phyloP scores from a whole-genome alignment of 2,113 vertebrate genomes.

The Xiphophorus hellerii region DNA sequence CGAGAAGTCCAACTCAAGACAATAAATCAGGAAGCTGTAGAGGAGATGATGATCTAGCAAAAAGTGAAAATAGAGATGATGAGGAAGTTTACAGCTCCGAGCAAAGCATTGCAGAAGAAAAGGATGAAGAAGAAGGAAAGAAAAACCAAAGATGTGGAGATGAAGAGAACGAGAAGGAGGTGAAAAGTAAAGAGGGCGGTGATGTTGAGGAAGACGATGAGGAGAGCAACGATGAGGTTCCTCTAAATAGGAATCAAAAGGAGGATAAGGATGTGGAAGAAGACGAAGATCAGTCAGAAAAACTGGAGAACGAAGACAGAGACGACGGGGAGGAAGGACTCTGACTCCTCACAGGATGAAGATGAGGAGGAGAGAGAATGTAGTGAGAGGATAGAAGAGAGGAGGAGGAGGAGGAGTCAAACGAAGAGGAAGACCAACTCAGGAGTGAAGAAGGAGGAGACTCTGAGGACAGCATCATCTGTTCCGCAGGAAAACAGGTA shows the following conservation, averaged over 20 bases:
- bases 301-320: background rate
- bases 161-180: conserved; percentile 9
- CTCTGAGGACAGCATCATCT: conserved; percentile 71
- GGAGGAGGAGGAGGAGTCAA: conserved; percentile 9
- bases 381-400: conserved; percentile 28
- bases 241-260: conserved; percentile 10
- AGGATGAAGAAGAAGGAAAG: conserved; percentile 1
- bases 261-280: conserved; percentile 9
- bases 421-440: conserved; percentile 36
- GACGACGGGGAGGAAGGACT: conserved; percentile 17
- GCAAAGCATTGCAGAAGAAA: conserved; percentile 12
- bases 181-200: conserved; percentile 19
- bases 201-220: conserved; percentile 11
- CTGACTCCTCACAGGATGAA: conserved; percentile 33
- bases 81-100: conserved; percentile 6
- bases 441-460: conserved; percentile 35
- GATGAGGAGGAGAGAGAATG: conserved; percentile 16
- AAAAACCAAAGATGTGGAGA: background rate
- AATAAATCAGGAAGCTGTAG: conserved; percentile 14
- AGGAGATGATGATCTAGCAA: background rate
- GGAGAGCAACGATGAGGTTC: background rate
- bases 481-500: conserved; percentile 61
- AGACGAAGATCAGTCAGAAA: conserved; percentile 8
- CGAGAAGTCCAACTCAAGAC: background rate
- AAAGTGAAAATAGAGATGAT: conserved; percentile 11